A percentile compares a stretch with the other conserved stretches of the same genome.
phyloP scores from a whole-genome alignment of 2,888 invertebrate species.

The Glyphotaelius pellucidus region DNA sequence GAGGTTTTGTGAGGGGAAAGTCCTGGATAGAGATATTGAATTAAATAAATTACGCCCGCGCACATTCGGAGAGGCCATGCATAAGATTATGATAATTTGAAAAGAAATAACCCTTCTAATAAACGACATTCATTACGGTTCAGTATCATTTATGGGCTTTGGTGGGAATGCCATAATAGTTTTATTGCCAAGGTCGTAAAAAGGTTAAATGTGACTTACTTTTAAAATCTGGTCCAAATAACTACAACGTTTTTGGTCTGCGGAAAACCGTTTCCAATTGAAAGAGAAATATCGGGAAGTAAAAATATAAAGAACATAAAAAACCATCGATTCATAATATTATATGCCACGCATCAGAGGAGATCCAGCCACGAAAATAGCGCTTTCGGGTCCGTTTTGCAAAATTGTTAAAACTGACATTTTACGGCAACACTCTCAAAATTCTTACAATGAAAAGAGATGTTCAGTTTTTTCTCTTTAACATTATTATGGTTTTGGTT shows the following conservation, averaged over 20 bases:
- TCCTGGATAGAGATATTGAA: conserved; percentile 35
- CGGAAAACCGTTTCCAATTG: conserved; percentile 5
- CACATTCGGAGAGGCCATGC: conserved; percentile 3
- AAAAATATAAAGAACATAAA: conserved; percentile 4
- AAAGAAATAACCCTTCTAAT: conserved; percentile 2
- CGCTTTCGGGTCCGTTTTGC: neutral
- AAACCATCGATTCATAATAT: conserved; percentile 26
- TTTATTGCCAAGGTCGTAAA: neutral
- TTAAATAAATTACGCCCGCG: conserved; percentile 24
- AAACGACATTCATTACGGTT: neutral
- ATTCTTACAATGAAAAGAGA: no score
- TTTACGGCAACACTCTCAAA: no score
- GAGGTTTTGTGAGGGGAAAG: conserved; percentile 15
- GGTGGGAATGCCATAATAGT: neutral
- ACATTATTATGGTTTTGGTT: no score
- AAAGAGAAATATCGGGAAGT: conserved; percentile 4
- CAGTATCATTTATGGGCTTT: neutral
- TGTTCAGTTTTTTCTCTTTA: no score
- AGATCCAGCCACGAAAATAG: neutral
- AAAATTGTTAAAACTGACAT: neutral
- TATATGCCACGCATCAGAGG: conserved; percentile 3
- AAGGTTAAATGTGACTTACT: neutral
- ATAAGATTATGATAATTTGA: neutral
- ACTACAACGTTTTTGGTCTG: neutral
- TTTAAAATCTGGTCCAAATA: neutral